These are phyloP conservation scores for Myotis yumanensis DNA, from an alignment of 2,113 vertebrate species.

Conservation along the genomic window DNA sequence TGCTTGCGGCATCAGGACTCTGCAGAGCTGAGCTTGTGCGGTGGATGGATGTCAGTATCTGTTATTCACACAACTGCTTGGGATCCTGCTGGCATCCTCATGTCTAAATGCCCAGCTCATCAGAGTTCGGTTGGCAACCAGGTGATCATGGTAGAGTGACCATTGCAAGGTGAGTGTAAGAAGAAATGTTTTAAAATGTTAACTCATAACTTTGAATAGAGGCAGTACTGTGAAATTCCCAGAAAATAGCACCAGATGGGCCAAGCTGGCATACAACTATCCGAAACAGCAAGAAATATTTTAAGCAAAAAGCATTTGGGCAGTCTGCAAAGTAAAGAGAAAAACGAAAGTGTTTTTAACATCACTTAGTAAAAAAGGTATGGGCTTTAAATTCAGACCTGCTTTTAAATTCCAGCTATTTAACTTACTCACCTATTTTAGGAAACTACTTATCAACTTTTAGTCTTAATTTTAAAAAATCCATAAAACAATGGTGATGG, in stretches of 20 bases:
- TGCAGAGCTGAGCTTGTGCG: background rate
- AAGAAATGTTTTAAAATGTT: background rate
- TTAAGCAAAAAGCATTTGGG: slow-evolving; percentile 49
- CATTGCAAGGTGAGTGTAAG: background rate
- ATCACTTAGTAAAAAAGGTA: background rate
- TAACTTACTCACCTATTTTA: background rate
- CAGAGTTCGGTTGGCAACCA: background rate
- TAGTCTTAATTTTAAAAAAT: background rate
- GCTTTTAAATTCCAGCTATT: slow-evolving; percentile 20
- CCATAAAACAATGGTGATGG: background rate
- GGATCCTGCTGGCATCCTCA: background rate
- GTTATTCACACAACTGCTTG: background rate
- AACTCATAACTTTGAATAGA: slow-evolving; percentile 4
- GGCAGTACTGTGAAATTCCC: slow-evolving; percentile 34
- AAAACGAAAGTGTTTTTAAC: slow-evolving; percentile 20
- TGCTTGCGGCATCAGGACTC: background rate
- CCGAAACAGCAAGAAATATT: slow-evolving; percentile 55
- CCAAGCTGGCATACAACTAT: slow-evolving; percentile 44
- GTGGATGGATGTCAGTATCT: background rate
- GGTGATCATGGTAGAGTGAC: background rate
- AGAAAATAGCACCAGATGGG: slow-evolving; percentile 68
- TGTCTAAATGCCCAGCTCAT: background rate
- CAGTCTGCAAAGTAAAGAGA: slow-evolving; percentile 20
- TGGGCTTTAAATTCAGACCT: background rate
- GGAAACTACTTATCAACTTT: background rate